These are phyloP conservation scores for Heliconius himera DNA, from an alignment of 1,140 invertebrate species.

Conservation along the genomic window DNA sequence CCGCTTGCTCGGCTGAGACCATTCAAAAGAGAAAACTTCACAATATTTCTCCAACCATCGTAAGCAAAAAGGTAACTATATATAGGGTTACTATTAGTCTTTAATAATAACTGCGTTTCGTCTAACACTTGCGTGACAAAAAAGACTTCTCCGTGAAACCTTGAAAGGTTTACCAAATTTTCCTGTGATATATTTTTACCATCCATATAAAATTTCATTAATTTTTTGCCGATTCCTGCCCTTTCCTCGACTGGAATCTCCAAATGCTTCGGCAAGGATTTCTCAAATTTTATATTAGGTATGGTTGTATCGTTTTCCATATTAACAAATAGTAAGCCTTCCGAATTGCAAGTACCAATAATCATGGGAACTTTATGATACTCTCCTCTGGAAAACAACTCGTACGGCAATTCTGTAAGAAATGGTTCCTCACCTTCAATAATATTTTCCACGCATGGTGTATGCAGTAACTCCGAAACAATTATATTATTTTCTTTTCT, in stretches of 20 bases:
- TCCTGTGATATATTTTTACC: constrained; percentile 42
- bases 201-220: constrained; percentile 52
- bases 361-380: constrained; percentile 70
- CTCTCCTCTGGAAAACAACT: constrained; percentile 51
- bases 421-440: constrained; percentile 66
- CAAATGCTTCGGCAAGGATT: constrained; percentile 57
- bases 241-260: constrained; percentile 47
- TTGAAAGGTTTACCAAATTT: constrained; percentile 47
- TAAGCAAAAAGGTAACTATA: constrained; percentile 65
- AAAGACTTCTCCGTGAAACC: constrained; percentile 56
- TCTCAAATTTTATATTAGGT: constrained; percentile 50
- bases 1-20: constrained; percentile 42
- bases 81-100: constrained; percentile 54
- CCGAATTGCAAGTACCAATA: constrained; percentile 55
- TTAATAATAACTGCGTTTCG: constrained; percentile 56
- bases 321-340: constrained; percentile 57
- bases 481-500: constrained; percentile 53
- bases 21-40: constrained; percentile 37
- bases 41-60: constrained; percentile 53
- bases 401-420: constrained; percentile 55
- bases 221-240: constrained; percentile 37
- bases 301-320: constrained; percentile 57
- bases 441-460: constrained; percentile 59
- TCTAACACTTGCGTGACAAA: constrained; percentile 50
- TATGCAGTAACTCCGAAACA: constrained; percentile 56